Conservation (phyloP, 2,113 vertebrate species). For the Bostrychus sinensis region DNA sequence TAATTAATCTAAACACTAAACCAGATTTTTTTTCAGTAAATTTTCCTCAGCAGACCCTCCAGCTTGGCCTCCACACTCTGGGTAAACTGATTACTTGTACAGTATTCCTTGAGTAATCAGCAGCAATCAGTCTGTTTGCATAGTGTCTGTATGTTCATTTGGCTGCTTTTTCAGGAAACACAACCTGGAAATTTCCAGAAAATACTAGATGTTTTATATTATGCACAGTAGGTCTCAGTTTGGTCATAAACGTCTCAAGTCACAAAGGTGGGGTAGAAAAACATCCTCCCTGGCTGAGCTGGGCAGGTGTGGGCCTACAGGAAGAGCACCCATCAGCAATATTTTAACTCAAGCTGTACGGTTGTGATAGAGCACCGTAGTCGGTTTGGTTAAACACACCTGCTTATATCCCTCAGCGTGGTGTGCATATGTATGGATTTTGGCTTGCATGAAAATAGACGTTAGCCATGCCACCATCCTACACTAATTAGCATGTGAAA, state of each 20-base stretch:
- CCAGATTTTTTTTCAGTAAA: constrained; percentile 60
- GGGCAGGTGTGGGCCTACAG: constrained; percentile 15
- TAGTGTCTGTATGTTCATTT: constrained; percentile 47
- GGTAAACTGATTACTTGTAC: constrained; percentile 60
- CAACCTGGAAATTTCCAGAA: constrained; percentile 16
- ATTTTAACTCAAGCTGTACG: constrained; percentile 42
- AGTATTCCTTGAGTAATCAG: constrained; percentile 65
- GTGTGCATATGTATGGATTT: constrained; percentile 46
- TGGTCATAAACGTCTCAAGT: constrained; percentile 8
- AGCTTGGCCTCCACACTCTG: constrained; percentile 58
- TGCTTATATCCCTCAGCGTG: constrained; percentile 46
- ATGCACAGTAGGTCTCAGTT: neutral
- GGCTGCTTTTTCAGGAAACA: constrained; percentile 26
- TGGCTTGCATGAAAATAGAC: constrained; percentile 62
- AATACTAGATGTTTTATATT: constrained; percentile 8
- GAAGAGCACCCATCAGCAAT: constrained; percentile 28
- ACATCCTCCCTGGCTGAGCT: neutral
- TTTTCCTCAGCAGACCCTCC: constrained; percentile 51
- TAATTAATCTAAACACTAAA: too few relatives aligned
- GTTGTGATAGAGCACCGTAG: constrained; percentile 48
- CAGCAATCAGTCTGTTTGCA: constrained; percentile 67
- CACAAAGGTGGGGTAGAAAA: constrained; percentile 16
- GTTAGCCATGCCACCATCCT: constrained; percentile 61
- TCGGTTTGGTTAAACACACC: constrained; percentile 64
- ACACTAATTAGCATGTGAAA: constrained; percentile 69